phyloP scores from a whole-genome alignment of 2,113 vertebrate genomes.

The Chaetops frenatus region DNA sequence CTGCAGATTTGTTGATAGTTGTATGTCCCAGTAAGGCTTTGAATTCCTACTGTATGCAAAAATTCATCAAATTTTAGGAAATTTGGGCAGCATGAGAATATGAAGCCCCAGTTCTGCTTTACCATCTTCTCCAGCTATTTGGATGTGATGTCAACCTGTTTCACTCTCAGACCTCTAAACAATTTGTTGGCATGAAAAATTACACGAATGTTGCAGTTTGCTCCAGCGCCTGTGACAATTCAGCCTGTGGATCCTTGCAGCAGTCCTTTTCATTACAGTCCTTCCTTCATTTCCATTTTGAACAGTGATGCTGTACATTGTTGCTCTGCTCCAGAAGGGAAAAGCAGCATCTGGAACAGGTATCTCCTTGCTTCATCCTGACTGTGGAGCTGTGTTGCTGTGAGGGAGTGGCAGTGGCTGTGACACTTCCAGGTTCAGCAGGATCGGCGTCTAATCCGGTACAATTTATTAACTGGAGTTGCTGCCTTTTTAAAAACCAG shows the following conservation, averaged over 20 bases:
- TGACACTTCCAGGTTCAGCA: neutral
- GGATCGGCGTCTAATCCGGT: neutral
- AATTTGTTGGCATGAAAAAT: neutral
- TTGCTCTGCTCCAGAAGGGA: neutral
- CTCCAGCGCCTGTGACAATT: neutral
- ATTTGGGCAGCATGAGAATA: neutral
- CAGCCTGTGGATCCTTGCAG: neutral
- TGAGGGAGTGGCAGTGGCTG: neutral
- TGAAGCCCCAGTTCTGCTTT: neutral
- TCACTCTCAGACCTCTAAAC: neutral
- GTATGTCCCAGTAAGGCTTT: neutral
- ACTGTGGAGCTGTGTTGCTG: fast-evolving
- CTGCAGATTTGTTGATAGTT: neutral
- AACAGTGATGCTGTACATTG: neutral
- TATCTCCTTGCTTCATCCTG: neutral
- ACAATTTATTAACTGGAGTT: neutral
- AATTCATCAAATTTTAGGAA: neutral
- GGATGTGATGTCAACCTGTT: neutral
- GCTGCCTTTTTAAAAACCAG: neutral
- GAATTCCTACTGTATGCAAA: neutral
- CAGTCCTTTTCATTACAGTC: neutral
- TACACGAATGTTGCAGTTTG: neutral
- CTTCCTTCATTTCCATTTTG: neutral
- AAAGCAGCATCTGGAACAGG: neutral
- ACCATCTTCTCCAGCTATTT: neutral